A percentile compares a stretch with the other conserved stretches of the same genome.
These are phyloP conservation scores for Tetrapedia diversipes DNA, from an alignment of 2,888 invertebrate species.

Conservation along the genomic window DNA sequence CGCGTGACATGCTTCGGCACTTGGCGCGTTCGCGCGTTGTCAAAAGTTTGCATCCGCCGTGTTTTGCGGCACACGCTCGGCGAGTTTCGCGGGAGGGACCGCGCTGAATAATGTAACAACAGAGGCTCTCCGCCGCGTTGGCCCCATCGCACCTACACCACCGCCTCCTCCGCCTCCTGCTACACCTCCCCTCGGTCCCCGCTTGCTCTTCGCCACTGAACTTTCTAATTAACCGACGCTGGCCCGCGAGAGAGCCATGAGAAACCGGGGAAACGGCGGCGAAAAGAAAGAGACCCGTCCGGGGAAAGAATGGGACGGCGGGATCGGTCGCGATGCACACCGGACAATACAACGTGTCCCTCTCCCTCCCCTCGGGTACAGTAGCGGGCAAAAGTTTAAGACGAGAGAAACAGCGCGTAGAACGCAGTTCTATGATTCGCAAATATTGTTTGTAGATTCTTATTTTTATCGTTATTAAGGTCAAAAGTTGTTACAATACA, in stretches of 20 bases:
- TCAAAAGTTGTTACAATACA: no score
- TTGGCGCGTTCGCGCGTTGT: constrained; percentile 71
- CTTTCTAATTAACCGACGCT: constrained; percentile 81
- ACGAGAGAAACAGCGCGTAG: no score
- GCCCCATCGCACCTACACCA: no score
- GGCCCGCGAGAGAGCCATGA: constrained; percentile 25
- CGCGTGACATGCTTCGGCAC: constrained; percentile 76
- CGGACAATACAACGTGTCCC: constrained; percentile 80
- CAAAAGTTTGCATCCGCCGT: constrained; percentile 79
- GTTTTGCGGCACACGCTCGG: constrained; percentile 76
- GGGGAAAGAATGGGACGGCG: constrained; percentile 26
- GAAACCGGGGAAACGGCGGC: constrained; percentile 20
- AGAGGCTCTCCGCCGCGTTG: constrained; percentile 46
- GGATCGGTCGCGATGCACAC: constrained; percentile 63
- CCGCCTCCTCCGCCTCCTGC: no score
- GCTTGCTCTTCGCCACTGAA: constrained; percentile 75
- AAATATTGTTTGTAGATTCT: no score
- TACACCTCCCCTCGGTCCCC: constrained; percentile 57
- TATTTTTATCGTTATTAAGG: no score
- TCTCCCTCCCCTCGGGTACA: no score
- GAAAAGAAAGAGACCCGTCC: constrained; percentile 27
- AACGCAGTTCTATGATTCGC: no score
- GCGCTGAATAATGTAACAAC: constrained; percentile 82
- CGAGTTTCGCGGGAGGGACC: constrained; percentile 76
- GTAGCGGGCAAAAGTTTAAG: no score